Evolutionary conservation across 64 coral and sea anemone species (phyloP), one percentile per base, ranked within the genome.

Genomic region (Stylophora pistillata): DNA sequence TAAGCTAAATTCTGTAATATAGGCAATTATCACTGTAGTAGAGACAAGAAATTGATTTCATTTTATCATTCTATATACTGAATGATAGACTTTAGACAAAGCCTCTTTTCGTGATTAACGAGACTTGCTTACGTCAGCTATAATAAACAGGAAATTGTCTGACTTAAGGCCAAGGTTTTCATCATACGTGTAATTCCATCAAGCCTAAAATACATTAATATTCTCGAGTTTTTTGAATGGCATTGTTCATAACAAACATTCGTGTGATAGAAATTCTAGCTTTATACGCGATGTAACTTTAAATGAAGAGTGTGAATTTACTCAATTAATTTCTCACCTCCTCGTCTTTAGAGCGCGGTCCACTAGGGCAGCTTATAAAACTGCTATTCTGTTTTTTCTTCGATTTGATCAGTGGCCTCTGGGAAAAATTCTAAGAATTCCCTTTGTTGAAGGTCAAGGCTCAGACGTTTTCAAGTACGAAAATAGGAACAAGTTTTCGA

Each of bases 191-290:
- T 82, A 58, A 84, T 84, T 10, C 13, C n/a, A 69, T 84, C 79
- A 69, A 13, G 17, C 53, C 18, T 41, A 23, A 64, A 37, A 84
- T 84, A 17, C 10, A 25, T 69, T 30, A 5, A 11, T 29, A 4
- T 30, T 25, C 55, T 56, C 61, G 10, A 53, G 80, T 70, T 62
- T 53, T 15, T 84, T 62, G 69, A 26, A 76, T 0, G 0, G 7
- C 6, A 52, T 53, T 84, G 61, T 9, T 53, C 64, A 84, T 84
- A 69, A 27, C 61, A 32, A 84, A 63, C 60, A 84, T 84, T 69
- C 33, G 53, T 84, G n/a, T 15, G 80, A 13, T 28, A 69, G 18
- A 27, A 84, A 84, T 84, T 84, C 80, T 69, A 31, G 32, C n/a
- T 11, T 70, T 53, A 15, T 15, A 25, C 17, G 56, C 7, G 15